These are phyloP conservation scores for Galerucella pusilla DNA, from an alignment of 2,888 invertebrate species.

Conservation along the genomic window DNA sequence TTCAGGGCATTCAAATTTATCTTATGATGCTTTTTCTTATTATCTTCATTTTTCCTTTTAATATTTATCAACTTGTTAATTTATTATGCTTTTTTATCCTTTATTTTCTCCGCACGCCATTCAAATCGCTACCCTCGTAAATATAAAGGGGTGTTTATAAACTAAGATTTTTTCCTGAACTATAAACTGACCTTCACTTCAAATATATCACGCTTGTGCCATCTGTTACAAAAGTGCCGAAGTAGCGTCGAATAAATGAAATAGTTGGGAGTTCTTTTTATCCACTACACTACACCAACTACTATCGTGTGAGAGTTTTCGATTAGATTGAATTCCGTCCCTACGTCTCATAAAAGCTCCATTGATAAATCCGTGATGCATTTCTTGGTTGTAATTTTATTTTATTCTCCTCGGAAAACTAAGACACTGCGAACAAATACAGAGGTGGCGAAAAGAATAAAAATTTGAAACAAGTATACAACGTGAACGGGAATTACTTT, in stretches of 20 bases:
- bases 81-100: background rate
- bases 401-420: background rate
- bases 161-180: background rate
- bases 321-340: constrained; percentile 41
- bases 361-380: background rate
- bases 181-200: constrained; percentile 14
- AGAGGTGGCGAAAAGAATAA: no score
- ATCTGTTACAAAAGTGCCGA: constrained; percentile 58
- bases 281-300: constrained; percentile 32
- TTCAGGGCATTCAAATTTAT: no score
- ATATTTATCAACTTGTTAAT: no score
- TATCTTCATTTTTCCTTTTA: no score
- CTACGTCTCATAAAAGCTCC: background rate
- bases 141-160: background rate
- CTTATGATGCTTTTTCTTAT: no score
- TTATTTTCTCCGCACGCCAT: background rate
- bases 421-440: no score
- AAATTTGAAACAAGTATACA: no score
- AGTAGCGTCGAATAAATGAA: constrained; percentile 52
- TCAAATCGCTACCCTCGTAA: background rate
- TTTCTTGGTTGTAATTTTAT: background rate
- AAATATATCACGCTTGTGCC: constrained; percentile 49
- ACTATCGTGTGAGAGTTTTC: constrained; percentile 46
- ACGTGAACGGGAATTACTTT: no score
- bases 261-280: constrained; percentile 55